Conservation (phyloP, 1,140 invertebrate genomes). For the Aleiodes sp. region DNA sequence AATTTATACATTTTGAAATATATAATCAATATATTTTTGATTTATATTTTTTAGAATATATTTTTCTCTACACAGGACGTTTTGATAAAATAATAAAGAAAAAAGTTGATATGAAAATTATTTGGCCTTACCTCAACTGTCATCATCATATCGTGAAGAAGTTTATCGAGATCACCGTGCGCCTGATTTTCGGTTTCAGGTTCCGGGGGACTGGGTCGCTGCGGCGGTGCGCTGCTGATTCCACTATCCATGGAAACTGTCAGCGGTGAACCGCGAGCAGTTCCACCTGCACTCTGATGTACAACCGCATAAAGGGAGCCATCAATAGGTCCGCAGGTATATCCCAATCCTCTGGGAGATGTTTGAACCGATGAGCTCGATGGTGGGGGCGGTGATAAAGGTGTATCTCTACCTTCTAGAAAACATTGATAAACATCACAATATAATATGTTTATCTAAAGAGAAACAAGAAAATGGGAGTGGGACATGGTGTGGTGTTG, state of each 20-base stretch:
- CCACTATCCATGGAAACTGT: slow-evolving; percentile 87
- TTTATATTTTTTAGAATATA: no score
- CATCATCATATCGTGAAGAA: slow-evolving; percentile 83
- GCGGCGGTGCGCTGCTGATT: slow-evolving; percentile 74
- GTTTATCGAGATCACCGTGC: slow-evolving; percentile 75
- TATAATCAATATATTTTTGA: no score
- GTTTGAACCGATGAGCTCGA: slow-evolving; percentile 58
- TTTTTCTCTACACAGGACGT: neutral
- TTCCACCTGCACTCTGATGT: slow-evolving; percentile 67
- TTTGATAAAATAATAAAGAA: neutral
- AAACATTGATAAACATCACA: slow-evolving; percentile 12
- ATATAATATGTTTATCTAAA: neutral
- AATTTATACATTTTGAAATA: no score
- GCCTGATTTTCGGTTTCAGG: slow-evolving; percentile 50
- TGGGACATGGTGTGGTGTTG: no score
- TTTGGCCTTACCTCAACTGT: slow-evolving; percentile 75
- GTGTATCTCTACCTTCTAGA: slow-evolving; percentile 61
- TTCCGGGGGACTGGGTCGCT: slow-evolving; percentile 61
- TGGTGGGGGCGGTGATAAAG: slow-evolving; percentile 56
- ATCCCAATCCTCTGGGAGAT: slow-evolving; percentile 62
- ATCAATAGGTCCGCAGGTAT: slow-evolving; percentile 86
- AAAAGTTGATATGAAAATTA: neutral
- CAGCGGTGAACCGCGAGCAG: slow-evolving; percentile 73
- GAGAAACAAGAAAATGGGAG: neutral
- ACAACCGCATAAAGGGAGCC: slow-evolving; percentile 88